phyloP scores from a whole-genome alignment of 2,888 invertebrate species.

The Amiota mariae region DNA sequence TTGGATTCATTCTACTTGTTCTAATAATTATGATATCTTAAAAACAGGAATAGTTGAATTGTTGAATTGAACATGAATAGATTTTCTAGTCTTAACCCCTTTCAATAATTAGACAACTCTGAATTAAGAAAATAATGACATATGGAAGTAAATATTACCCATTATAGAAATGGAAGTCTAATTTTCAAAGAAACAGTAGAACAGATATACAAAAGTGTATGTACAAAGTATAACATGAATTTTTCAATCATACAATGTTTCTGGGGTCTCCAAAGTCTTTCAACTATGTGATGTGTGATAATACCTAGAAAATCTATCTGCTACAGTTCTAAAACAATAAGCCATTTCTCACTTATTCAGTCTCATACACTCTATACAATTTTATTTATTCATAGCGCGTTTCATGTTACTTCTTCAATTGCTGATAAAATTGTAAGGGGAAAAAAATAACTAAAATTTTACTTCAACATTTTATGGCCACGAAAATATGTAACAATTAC shows the following conservation, averaged over 20 bases:
- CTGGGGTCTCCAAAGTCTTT: too few species aligned
- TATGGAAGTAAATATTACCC: too few species aligned
- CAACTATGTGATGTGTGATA: too few species aligned
- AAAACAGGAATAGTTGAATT: too few species aligned
- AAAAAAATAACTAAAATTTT: neutral
- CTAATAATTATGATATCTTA: too few species aligned
- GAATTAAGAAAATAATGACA: too few species aligned
- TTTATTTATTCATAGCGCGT: constrained; percentile 8
- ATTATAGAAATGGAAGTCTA: neutral
- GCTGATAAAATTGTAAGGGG: constrained; percentile 14
- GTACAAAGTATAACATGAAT: neutral
- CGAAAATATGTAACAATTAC: constrained; percentile 31
- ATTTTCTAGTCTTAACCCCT: too few species aligned
- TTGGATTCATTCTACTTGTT: too few species aligned
- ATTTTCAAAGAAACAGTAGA: neutral
- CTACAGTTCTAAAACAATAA: too few species aligned
- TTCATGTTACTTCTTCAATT: neutral
- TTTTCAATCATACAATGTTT: neutral
- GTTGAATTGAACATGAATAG: too few species aligned
- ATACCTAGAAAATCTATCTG: too few species aligned
- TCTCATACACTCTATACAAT: neutral
- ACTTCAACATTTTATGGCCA: constrained; percentile 17
- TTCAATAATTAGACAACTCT: too few species aligned
- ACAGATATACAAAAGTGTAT: neutral
- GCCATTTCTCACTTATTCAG: neutral